Base-by-base conservation (phyloP, 2,797 vertebrate genomes). In the Xyrichtys novacula region DNA sequence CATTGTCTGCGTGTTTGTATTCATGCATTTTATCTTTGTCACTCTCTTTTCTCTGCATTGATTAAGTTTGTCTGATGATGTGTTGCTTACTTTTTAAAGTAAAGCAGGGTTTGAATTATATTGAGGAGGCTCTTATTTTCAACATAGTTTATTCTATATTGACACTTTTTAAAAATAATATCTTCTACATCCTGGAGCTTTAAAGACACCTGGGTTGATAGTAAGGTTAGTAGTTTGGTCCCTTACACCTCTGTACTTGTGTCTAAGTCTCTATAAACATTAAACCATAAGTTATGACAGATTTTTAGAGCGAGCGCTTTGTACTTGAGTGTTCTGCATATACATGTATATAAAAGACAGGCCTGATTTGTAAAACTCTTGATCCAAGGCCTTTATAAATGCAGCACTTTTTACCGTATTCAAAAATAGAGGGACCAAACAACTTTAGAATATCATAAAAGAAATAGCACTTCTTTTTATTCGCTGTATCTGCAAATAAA, bases 61-160 rank as follows among this genome's bases (percentile, higher is more conserved):
- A 36, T 57, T 66, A 19, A 42, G 16, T 23, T n/a, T 39, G 26
- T 59, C 34, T 34, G 54, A 67, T 38, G 9, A 63, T 20, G 6
- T 26, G 43, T 64, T 42, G 28, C n/a, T 29, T 43, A 46, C 42
- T 29, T 34, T 44, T 19, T 20, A 26, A 64, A 59, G 20, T 58
- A 43, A 62, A 23, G 31, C 2, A 22, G 12, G 44, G 29, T 23
- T 58, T 65, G 38, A 14, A 20, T 22, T 22, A 46, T 20, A 19
- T 20, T 19, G 3, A 53, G 12, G 23, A 32, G 20, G 47, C 36
- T 52, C 7, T 19, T 5, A 7, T 39, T 17, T 22, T 40, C 17
- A 26, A 6, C 5, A 17, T 22, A 46, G n/a, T 52, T 34, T 34
- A 9, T 5, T 44, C 20, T 11, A 23, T 2, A 12, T 14, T 23